Conservation (phyloP, 1,140 invertebrate species). For the Colletes gigas region DNA sequence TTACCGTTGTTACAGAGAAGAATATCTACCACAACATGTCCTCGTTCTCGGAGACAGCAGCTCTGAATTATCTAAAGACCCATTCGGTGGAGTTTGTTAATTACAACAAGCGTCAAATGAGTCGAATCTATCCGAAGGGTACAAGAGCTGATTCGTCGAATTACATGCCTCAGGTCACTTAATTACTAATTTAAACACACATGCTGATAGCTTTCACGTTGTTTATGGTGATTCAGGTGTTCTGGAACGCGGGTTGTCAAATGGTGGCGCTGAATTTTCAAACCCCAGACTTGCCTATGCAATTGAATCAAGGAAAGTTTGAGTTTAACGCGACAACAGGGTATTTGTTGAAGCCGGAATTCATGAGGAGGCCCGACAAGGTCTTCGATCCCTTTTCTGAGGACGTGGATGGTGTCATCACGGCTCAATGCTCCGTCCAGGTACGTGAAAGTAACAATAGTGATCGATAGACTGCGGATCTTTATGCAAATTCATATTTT, state of each 20-base stretch:
- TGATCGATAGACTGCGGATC: no score
- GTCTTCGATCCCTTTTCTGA: constrained; percentile 90
- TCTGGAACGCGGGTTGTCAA: constrained; percentile 91
- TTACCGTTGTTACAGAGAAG: constrained; percentile 82
- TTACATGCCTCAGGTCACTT: constrained; percentile 86
- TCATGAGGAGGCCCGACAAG: constrained; percentile 88
- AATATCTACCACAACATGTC: constrained; percentile 92
- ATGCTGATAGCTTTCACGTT: no score
- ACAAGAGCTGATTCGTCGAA: constrained; percentile 89
- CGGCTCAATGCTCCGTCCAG: constrained; percentile 87
- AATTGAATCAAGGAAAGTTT: constrained; percentile 92
- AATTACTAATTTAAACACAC: not conserved
- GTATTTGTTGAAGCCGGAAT: constrained; percentile 90
- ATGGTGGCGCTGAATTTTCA: constrained; percentile 92
- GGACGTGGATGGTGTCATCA: constrained; percentile 90
- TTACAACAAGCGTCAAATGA: constrained; percentile 90
- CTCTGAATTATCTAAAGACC: constrained; percentile 89
- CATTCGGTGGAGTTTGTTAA: constrained; percentile 89
- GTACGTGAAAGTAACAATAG: constrained; percentile 66
- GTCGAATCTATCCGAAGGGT: constrained; percentile 88
- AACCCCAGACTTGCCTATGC: constrained; percentile 89
- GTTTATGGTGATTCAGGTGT: constrained; percentile 81
- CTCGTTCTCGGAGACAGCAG: constrained; percentile 90
- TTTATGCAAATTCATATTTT: no score
- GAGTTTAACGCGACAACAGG: constrained; percentile 87